Conservation (phyloP, 2,888 invertebrate species). For the Trichacis sp. region DNA sequence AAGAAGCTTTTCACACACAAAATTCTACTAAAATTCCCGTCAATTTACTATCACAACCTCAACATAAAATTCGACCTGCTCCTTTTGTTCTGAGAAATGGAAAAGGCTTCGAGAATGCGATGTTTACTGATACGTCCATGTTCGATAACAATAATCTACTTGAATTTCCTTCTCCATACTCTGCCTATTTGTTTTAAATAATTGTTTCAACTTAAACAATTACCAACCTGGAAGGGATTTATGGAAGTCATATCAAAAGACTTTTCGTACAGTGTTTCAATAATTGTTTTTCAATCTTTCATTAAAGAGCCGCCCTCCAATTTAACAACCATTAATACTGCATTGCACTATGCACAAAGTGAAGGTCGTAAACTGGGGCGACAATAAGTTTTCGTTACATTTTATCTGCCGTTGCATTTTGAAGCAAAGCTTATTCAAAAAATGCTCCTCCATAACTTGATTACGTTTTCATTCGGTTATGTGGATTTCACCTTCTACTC, state of each 20-base stretch:
- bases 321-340: slow-evolving; percentile 6
- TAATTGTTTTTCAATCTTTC: neutral
- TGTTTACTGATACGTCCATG: neutral
- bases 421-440: slow-evolving; percentile 27
- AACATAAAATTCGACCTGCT: neutral
- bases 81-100: neutral
- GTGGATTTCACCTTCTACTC: slow-evolving; percentile 49
- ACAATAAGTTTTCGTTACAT: slow-evolving; percentile 28
- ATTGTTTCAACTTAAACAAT: too few relatives aligned
- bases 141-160: neutral
- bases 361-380: slow-evolving; percentile 15
- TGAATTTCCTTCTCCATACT: neutral
- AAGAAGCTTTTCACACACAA: neutral
- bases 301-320: neutral
- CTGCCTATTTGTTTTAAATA: neutral
- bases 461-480: slow-evolving; percentile 41
- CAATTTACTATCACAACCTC: too few relatives aligned
- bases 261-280: neutral
- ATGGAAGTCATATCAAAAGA: neutral
- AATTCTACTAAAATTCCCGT: neutral
- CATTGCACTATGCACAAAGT: neutral
- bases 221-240: neutral
- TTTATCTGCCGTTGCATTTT: slow-evolving; percentile 40
- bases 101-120: neutral
- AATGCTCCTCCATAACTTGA: slow-evolving; percentile 16